Evolutionary conservation across 1,140 invertebrate species (phyloP), one percentile per base, ranked within the genome.

Genomic region (Papilio polyxenes): DNA sequence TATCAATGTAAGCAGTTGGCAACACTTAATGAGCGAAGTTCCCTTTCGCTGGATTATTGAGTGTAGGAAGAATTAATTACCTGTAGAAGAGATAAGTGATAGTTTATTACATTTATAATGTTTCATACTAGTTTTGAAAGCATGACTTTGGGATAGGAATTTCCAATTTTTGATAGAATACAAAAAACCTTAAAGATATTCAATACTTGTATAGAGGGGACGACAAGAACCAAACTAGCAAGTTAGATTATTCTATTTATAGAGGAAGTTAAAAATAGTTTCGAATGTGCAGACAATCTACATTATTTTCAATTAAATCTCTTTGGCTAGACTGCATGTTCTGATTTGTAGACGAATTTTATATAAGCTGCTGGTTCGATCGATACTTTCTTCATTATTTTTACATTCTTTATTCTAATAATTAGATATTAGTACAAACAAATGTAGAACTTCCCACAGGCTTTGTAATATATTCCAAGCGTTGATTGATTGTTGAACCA

Each of bases 11-110:
- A 49, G 75, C 53, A 76, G 44, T 76, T 76, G 44, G 49, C 48
- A 76, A 76, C 75, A 51, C 48, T 48, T 76, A 76, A 76, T 53
- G 49, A 76, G 49, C 49, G 75, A 53, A 76, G 75, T 76, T 51
- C 44, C 8, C 49, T 11, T 20, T 31, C 20, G 20, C 11, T 53
- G 17, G 44, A 76, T 76, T 76, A 76, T 76, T 51, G 75, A 76
- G 48, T 53, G 15, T n/a, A 31, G 17, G 20, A 49, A 53, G 75
- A 51, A 76, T 76, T 76, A 76, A 76, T 76, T 51, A 76, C 75
- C 49, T 31, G 17, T 31, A 31, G 9, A 49, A 51, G 49, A 13
- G 75, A 49, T 49, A 75, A 13, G 40, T 53, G 44, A 53, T 76
- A 53, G 75, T 76, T 75, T 44, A 75, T 75, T 76, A 74, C 17